phyloP scores from a whole-genome alignment of 2,113 vertebrate genomes.

The Aldabrachelys gigantea region DNA sequence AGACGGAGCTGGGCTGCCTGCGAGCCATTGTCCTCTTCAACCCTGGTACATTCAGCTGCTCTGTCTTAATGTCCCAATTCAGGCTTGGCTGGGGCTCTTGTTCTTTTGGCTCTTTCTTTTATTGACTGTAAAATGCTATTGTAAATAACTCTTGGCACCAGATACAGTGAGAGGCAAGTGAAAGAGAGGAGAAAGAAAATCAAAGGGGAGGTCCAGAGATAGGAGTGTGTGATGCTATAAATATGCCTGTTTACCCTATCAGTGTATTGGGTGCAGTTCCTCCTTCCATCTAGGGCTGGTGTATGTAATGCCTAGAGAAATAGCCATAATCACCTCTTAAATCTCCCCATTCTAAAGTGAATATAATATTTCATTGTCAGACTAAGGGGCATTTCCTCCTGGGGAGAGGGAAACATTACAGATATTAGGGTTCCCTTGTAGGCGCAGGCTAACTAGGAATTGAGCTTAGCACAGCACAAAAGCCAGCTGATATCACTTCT shows the following conservation, averaged over 20 bases:
- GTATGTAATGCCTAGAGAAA: background rate
- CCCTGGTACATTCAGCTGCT: conserved; percentile 81
- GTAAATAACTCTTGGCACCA: background rate
- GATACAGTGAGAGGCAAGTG: background rate
- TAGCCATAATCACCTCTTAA: background rate
- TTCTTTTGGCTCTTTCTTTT: background rate
- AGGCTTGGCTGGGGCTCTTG: background rate
- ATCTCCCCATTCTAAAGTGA: background rate
- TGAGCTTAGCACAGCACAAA: fast-evolving
- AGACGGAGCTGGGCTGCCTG: conserved; percentile 97
- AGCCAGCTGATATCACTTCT: background rate
- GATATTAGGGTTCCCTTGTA: fast-evolving
- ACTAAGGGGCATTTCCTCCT: background rate
- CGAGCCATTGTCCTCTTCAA: conserved; percentile 98
- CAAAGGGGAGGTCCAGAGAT: background rate
- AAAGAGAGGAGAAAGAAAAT: background rate
- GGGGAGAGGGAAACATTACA: background rate
- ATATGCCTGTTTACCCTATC: background rate
- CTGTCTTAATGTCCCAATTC: background rate
- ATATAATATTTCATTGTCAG: background rate
- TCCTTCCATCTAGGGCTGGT: background rate
- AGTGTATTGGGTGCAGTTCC: no score
- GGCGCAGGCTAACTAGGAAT: background rate
- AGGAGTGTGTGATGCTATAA: background rate
- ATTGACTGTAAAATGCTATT: fast-evolving